A percentile compares a stretch with the other conserved stretches of the same genome.
These are phyloP conservation scores for Drosophila formosana DNA, from an alignment of 2,888 invertebrate species.

Conservation along the genomic window DNA sequence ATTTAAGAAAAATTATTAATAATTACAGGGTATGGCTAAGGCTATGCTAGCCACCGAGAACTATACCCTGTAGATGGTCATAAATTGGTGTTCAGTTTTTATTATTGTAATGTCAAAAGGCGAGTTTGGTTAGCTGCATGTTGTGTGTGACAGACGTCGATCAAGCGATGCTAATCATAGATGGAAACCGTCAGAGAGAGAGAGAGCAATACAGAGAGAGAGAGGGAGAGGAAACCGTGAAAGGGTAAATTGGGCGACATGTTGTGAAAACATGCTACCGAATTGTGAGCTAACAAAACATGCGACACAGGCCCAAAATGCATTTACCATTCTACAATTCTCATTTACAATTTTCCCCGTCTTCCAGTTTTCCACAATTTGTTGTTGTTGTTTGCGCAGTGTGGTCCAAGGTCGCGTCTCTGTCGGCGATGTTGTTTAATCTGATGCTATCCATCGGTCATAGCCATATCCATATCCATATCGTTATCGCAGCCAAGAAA, in stretches of 20 bases:
- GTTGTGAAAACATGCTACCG: conserved; percentile 85
- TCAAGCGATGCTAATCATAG: conserved; percentile 46
- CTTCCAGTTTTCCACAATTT: conserved; percentile 11
- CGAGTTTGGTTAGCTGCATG: neutral
- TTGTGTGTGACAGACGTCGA: conserved; percentile 38
- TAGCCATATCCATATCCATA: conserved; percentile 52
- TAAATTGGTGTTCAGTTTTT: conserved; percentile 6
- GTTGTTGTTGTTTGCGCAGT: conserved; percentile 5
- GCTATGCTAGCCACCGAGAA: neutral
- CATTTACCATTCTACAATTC: neutral
- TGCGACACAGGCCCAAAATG: conserved; percentile 49
- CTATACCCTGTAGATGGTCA: neutral
- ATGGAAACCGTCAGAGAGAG: conserved; percentile 3
- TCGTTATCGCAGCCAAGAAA: conserved; percentile 69
- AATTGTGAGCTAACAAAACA: conserved; percentile 75
- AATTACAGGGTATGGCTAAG: neutral
- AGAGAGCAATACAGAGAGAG: conserved; percentile 7
- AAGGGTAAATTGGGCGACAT: conserved; percentile 83
- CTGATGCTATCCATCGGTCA: conserved; percentile 53
- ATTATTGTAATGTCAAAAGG: conserved; percentile 20
- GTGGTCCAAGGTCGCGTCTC: conserved; percentile 12
- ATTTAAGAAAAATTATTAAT: no score
- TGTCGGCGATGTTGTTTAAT: conserved; percentile 73
- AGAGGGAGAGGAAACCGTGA: conserved; percentile 47
- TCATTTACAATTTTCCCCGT: conserved; percentile 1